These are phyloP conservation scores for Pantala flavescens DNA, from an alignment of 1,140 invertebrate species.

Conservation along the genomic window DNA sequence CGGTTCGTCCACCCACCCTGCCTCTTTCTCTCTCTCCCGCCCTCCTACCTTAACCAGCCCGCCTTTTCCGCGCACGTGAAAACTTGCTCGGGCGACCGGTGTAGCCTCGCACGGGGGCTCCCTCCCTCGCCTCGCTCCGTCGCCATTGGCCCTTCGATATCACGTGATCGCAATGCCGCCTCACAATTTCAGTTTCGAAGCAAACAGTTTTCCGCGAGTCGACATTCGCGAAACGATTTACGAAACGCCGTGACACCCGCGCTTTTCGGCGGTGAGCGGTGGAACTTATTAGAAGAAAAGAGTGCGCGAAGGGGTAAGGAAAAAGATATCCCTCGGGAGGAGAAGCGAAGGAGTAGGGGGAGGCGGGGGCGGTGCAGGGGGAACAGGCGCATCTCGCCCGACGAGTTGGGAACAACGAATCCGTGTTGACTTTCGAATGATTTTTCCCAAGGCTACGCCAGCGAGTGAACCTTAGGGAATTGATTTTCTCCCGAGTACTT, in stretches of 20 bases:
- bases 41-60: background rate
- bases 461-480: background rate
- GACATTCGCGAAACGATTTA: conserved; percentile 1
- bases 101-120: background rate
- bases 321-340: conserved; percentile 25
- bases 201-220: background rate
- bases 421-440: background rate
- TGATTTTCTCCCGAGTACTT: background rate
- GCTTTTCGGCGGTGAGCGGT: conserved; percentile 24
- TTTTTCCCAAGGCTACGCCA: background rate
- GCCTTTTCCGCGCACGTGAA: conserved; percentile 6
- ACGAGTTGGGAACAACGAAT: conserved; percentile 5
- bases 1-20: background rate
- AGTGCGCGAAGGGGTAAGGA: conserved; percentile 30
- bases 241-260: conserved; percentile 16
- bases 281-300: conserved; percentile 20
- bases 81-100: conserved; percentile 5
- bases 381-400: conserved; percentile 15
- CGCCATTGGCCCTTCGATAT: background rate
- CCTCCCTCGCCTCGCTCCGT: background rate
- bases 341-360: conserved; percentile 18
- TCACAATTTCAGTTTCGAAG: background rate
- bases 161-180: background rate
- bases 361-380: conserved; percentile 11
- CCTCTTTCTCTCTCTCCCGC: conserved; percentile 19